Conservation (phyloP, 2,797 vertebrate species). For the Pitangus sulphuratus region DNA sequence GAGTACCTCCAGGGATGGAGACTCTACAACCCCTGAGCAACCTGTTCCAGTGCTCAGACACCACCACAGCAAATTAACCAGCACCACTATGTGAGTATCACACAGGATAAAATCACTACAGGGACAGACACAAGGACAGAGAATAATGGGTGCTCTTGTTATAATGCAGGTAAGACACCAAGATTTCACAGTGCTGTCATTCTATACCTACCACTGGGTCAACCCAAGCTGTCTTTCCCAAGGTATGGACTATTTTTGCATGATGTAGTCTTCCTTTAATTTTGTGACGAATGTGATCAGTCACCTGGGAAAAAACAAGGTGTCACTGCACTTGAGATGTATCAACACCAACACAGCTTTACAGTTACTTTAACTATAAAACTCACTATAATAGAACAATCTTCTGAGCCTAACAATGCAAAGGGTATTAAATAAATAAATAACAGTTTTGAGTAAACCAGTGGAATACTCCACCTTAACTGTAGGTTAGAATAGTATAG, state of each 20-base stretch:
- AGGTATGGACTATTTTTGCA: conserved; percentile 82
- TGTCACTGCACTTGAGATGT: background rate
- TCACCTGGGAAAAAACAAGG: conserved; percentile 80
- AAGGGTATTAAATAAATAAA: background rate
- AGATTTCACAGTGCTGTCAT: background rate
- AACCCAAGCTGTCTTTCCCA: conserved; percentile 89
- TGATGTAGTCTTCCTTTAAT: conserved; percentile 86
- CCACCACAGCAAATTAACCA: background rate
- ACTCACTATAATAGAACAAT: background rate
- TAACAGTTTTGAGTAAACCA: background rate
- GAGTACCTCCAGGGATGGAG: background rate
- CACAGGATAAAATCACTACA: background rate
- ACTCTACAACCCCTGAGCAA: background rate
- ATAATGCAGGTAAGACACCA: background rate
- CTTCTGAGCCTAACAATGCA: background rate
- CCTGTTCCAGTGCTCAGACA: background rate
- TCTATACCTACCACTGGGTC: conserved; percentile 87
- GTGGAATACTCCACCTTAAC: background rate
- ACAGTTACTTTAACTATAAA: background rate
- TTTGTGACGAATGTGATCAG: conserved; percentile 81
- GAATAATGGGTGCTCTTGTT: background rate
- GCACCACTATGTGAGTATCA: accelerated
- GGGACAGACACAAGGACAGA: background rate
- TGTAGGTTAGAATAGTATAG: background rate
- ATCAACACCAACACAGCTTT: background rate